Evolutionary conservation across 1,140 invertebrate species (phyloP).

Genomic region (Andrena cerasifolii): DNA sequence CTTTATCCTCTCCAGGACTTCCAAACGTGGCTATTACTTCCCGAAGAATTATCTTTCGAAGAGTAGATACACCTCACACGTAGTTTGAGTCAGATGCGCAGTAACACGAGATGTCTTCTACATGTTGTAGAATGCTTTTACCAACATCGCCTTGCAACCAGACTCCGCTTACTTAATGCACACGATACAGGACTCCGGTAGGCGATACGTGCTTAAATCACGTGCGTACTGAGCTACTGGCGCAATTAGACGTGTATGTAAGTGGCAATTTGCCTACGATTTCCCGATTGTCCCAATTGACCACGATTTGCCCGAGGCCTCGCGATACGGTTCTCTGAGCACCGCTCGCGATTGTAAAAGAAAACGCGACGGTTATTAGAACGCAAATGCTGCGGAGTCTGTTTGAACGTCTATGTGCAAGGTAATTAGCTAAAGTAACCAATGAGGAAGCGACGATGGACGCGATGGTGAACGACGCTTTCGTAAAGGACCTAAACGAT

Average conservation of each 20-base stretch:
- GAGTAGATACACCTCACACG: too few species aligned
- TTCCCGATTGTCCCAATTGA: conserved; percentile 34
- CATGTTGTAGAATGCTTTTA: not conserved
- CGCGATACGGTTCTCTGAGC: conserved; percentile 8
- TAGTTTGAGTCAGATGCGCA: too few species aligned
- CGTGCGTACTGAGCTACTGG: conserved; percentile 7
- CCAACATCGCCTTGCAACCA: not conserved
- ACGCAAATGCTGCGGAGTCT: not conserved
- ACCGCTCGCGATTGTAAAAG: not conserved
- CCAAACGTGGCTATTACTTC: not conserved
- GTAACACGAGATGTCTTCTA: too few species aligned
- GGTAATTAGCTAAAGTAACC: conserved; percentile 11
- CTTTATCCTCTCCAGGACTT: not conserved
- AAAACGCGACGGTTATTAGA: not conserved
- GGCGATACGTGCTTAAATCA: not conserved
- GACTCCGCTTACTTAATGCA: not conserved
- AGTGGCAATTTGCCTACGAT: conserved; percentile 21
- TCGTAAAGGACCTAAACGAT: too few species aligned
- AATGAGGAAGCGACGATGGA: not conserved
- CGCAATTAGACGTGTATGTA: conserved; percentile 15
- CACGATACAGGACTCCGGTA: not conserved
- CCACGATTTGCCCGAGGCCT: conserved; percentile 9
- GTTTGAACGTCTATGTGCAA: not conserved
- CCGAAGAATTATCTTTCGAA: too few species aligned
- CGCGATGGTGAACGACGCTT: not conserved